Conservation (phyloP, 2,113 vertebrate species). For the Ageneiosus marmoratus region DNA sequence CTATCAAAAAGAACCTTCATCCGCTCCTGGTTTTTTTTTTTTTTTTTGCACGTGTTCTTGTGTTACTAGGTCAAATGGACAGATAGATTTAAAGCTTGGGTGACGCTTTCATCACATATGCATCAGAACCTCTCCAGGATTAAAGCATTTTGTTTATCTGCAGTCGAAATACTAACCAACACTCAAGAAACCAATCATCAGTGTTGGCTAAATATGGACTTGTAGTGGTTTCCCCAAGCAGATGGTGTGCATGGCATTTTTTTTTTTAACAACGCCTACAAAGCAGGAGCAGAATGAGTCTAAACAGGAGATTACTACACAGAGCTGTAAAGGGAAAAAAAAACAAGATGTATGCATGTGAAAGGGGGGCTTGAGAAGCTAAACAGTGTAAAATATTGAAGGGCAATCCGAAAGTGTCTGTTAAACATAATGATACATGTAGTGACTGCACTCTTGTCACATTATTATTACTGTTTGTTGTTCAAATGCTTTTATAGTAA, state of each 20-base stretch:
- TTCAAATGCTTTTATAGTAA: too few relatives aligned
- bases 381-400: neutral
- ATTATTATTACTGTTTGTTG: neutral
- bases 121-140: neutral
- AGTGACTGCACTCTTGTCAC: neutral
- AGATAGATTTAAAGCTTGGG: neutral
- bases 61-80: neutral
- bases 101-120: neutral
- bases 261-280: constrained; percentile 18
- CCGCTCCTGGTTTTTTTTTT: neutral
- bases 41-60: neutral
- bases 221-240: constrained; percentile 25
- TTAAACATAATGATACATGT: neutral
- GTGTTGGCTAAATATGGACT: constrained; percentile 22
- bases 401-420: neutral
- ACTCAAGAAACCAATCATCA: constrained; percentile 29
- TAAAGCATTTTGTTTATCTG: neutral
- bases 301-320: constrained; percentile 10
- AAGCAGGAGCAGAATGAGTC: neutral
- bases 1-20: constrained; percentile 29
- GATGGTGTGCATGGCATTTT: constrained; percentile 14
- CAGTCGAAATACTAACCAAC: neutral
- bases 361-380: neutral
- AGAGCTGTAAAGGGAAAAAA: neutral
- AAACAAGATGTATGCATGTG: neutral